Conservation (phyloP, 2,888 invertebrate species). For the Drosophila anomalata region DNA sequence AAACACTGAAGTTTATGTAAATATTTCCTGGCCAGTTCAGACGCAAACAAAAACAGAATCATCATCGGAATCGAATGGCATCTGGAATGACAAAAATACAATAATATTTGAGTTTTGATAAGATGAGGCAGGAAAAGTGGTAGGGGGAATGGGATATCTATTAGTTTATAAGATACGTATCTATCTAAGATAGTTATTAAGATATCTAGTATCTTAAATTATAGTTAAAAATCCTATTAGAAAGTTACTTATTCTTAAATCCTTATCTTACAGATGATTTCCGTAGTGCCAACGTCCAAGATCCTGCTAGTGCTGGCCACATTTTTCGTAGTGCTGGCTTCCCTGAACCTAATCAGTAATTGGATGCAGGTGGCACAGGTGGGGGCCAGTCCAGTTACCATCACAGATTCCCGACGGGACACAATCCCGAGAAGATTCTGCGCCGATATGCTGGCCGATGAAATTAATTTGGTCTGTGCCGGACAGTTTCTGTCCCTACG, state of each 20-base stretch:
- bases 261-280: constrained; percentile 67
- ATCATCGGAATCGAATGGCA: constrained; percentile 34
- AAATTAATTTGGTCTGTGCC: constrained; percentile 75
- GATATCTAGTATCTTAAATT: too few relatives aligned
- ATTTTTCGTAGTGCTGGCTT: constrained; percentile 47
- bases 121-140: constrained; percentile 22
- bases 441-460: constrained; percentile 73
- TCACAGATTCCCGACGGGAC: constrained; percentile 13
- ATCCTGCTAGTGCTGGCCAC: constrained; percentile 52
- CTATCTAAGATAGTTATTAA: too few relatives aligned
- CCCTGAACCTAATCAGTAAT: constrained; percentile 24
- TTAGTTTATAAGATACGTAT: too few relatives aligned
- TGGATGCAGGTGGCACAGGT: constrained; percentile 45
- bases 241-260: not conserved
- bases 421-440: constrained; percentile 75
- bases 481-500: constrained; percentile 75
- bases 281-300: constrained; percentile 40
- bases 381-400: constrained; percentile 40
- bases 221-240: too few relatives aligned
- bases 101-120: constrained; percentile 73
- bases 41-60: constrained; percentile 62
- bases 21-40: constrained; percentile 69
- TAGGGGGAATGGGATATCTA: not conserved
- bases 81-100: constrained; percentile 52
- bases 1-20: constrained; percentile 77